These are phyloP conservation scores for Ictalurus punctatus DNA, from an alignment of 2,113 vertebrate species.

Conservation along the genomic window DNA sequence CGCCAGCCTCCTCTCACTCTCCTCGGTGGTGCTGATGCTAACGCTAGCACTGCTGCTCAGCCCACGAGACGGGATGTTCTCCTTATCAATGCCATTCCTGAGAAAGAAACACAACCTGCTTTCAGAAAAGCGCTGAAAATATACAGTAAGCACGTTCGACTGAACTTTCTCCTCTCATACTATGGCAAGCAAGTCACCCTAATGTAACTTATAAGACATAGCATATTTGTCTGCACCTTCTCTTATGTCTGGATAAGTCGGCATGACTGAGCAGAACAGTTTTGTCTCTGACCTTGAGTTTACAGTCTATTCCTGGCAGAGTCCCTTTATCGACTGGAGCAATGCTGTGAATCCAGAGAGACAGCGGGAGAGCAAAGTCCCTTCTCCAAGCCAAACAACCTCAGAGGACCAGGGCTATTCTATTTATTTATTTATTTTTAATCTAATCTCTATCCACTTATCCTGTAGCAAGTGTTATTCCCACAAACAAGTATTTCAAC, in stretches of 20 bases:
- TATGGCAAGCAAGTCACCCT: background rate
- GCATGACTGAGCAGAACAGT: conserved; percentile 17
- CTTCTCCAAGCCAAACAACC: background rate
- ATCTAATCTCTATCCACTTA: background rate
- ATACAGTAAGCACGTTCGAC: background rate
- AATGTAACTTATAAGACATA: background rate
- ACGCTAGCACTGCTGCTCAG: conserved; percentile 62
- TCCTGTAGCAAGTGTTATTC: background rate
- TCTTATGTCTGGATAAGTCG: background rate
- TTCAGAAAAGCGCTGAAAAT: conserved; percentile 13
- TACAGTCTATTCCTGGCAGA: conserved; percentile 21
- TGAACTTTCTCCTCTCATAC: background rate
- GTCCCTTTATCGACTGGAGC: conserved; percentile 23
- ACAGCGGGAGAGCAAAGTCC: conserved; percentile 26
- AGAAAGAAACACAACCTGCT: conserved; percentile 46
- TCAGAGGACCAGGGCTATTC: background rate
- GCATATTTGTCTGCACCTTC: conserved; percentile 10
- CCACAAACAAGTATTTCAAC: background rate
- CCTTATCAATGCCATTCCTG: conserved; percentile 84
- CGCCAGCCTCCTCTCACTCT: conserved; percentile 64
- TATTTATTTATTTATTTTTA: background rate
- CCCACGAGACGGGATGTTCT: conserved; percentile 83
- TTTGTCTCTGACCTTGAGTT: conserved; percentile 42
- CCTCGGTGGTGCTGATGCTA: conserved; percentile 68
- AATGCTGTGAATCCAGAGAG: conserved; percentile 23